A percentile compares a stretch with the other conserved stretches of the same genome.
Evolutionary conservation across 37 sponge, comb jelly and placozoan species (phyloP).

Genomic region (Oopsacas minuta): DNA sequence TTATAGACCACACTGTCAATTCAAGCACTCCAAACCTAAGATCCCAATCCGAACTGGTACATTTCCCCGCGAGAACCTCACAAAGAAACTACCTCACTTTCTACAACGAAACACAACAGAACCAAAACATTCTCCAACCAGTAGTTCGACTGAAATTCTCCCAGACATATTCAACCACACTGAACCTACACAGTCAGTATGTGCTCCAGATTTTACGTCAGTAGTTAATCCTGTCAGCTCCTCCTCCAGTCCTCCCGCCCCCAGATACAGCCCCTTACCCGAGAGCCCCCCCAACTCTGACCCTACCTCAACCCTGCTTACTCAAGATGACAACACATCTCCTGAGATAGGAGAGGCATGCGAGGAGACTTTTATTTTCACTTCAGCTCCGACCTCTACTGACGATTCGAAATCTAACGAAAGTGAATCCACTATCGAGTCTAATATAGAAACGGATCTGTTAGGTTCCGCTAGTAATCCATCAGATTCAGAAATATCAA

Average conservation of each 20-base stretch:
- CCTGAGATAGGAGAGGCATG: not conserved
- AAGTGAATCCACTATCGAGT: not conserved
- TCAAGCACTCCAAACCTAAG: constrained; percentile 42
- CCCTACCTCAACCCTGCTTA: not conserved
- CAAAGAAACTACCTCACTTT: not conserved
- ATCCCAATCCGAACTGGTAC: not conserved
- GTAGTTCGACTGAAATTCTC: not conserved
- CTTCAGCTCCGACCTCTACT: not conserved
- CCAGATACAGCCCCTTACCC: constrained; percentile 5
- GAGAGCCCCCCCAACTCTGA: not conserved
- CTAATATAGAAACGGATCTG: not conserved
- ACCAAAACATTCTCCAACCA: not conserved
- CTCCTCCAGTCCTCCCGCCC: constrained; percentile 1
- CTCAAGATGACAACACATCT: not conserved
- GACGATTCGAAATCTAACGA: not conserved
- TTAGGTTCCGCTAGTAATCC: not conserved
- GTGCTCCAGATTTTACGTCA: not conserved
- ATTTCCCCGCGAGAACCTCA: not conserved
- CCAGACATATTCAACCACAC: not conserved
- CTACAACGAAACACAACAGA: not conserved
- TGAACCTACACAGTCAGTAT: not conserved
- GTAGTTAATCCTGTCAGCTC: not conserved
- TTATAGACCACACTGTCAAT: constrained; percentile 68
- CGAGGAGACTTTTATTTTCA: constrained; percentile 11
- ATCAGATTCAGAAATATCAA: not conserved